Base-by-base conservation (phyloP, 2,797 vertebrate genomes). In the Tolypeutes matacus region DNA sequence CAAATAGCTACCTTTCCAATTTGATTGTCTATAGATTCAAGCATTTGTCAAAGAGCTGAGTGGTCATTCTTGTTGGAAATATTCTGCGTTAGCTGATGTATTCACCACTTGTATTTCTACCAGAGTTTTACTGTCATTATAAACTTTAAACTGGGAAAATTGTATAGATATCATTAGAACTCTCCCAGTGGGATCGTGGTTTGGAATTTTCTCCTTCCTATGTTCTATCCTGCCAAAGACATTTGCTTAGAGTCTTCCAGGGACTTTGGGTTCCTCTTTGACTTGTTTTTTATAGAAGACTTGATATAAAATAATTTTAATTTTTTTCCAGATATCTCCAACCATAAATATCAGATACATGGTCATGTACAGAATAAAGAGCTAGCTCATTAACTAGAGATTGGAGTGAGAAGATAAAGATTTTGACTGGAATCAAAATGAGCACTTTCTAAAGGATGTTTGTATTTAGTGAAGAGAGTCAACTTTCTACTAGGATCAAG, bases 161-260 rank as follows among this genome's bases (percentile, higher is more conserved):
- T 42, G 20, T 56, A 46, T 34, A 42, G 70, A 67, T 39, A 29
- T 46, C 27, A 67, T 39, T 31, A 73, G 15, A 78, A 70, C 14
- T 72, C 18, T 76, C 5, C 34, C 64, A 86, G 80, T 12, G 17
- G 13, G n/a, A 70, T 1, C 27, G 11, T n/a, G 12, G 20, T 64
- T 62, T 85, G 31, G 36, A 56, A n/a, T 34, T 92, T 53, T 93
- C 18, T 69, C 49, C 58, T 95, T 84, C 36, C 87, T 69, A 17
- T 6, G 3, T 96, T 62, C 15, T 75, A 27, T 25, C 20, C 31
- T 93, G 31, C 5, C 29, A 89, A 87, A 96, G 86, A 49, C 21
- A 75, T 78, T 75, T 85, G 27, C 84, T 97, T 73, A 91, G 31
- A 84, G 53, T 29, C 56, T 96, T 39, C 60, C 62, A 89, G 49